phyloP scores from a whole-genome alignment of 30 jellyfish, hydroid and myxozoan genomes.

The Hydra vulgaris region DNA sequence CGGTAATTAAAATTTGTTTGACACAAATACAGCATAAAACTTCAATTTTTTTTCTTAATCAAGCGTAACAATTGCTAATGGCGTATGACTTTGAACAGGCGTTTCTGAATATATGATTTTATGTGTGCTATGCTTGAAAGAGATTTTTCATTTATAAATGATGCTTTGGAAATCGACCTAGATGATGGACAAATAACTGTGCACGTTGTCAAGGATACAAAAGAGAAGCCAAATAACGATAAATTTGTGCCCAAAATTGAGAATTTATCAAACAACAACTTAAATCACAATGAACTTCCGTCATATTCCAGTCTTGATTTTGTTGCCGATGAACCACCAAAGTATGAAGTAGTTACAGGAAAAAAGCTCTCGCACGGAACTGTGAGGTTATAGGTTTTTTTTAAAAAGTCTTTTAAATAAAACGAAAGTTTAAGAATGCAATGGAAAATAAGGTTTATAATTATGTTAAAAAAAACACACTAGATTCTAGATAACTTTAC shows the following conservation, averaged over 20 bases:
- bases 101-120: not conserved
- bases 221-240: not conserved
- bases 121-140: not conserved
- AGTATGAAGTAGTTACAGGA: constrained; percentile 6
- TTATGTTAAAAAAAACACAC: not conserved
- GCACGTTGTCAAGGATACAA: not conserved
- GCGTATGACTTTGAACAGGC: not conserved
- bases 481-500: too few species aligned
- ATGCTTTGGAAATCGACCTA: not conserved
- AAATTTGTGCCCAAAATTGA: not conserved
- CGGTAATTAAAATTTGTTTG: not conserved
- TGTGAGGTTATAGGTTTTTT: not conserved
- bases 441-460: too few species aligned
- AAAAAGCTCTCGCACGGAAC: not conserved
- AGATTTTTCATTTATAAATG: not conserved
- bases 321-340: constrained; percentile 5
- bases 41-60: not conserved
- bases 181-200: not conserved
- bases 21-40: not conserved
- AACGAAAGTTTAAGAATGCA: not conserved
- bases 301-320: constrained; percentile 2
- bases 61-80: not conserved
- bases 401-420: not conserved
- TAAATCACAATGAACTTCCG: not conserved
- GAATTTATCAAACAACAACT: not conserved